Conservation (phyloP, 2,888 invertebrate genomes). For the Idaea dimidiata region DNA sequence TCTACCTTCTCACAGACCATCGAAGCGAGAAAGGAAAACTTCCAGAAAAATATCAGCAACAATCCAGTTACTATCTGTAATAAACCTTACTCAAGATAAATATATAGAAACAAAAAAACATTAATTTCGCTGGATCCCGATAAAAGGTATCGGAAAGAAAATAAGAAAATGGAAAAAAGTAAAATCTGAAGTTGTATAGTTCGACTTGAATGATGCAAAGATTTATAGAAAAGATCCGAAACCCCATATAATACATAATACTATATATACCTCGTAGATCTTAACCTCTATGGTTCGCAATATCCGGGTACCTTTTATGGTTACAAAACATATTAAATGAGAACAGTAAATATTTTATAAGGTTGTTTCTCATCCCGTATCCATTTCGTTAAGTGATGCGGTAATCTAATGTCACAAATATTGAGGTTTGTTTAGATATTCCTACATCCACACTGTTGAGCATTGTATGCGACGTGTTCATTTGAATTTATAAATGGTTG, state of each 20-base stretch:
- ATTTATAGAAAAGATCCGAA: neutral
- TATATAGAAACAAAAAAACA: conserved; percentile 34
- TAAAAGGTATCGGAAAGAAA: conserved; percentile 21
- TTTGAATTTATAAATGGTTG: conserved; percentile 63
- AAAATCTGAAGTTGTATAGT: conserved; percentile 1
- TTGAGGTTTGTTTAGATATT: conserved; percentile 6
- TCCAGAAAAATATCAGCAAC: conserved; percentile 45
- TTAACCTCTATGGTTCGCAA: conserved; percentile 1
- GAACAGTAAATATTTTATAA: neutral
- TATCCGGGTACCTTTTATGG: conserved; percentile 1
- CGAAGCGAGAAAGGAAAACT: conserved; percentile 42
- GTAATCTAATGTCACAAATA: neutral
- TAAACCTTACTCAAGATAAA: conserved; percentile 35
- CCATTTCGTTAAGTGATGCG: neutral
- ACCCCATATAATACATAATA: neutral
- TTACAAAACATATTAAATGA: neutral
- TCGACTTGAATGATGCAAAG: neutral
- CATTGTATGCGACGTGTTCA: conserved; percentile 38
- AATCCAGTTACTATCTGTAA: conserved; percentile 31
- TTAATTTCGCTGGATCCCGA: conserved; percentile 37
- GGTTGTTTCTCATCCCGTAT: neutral
- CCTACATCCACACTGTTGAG: conserved; percentile 12
- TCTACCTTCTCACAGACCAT: conserved; percentile 23
- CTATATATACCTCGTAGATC: neutral
- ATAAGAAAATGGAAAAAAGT: conserved; percentile 19